phyloP scores from a whole-genome alignment of 2,797 vertebrate species.

The Lagodon rhomboides region DNA sequence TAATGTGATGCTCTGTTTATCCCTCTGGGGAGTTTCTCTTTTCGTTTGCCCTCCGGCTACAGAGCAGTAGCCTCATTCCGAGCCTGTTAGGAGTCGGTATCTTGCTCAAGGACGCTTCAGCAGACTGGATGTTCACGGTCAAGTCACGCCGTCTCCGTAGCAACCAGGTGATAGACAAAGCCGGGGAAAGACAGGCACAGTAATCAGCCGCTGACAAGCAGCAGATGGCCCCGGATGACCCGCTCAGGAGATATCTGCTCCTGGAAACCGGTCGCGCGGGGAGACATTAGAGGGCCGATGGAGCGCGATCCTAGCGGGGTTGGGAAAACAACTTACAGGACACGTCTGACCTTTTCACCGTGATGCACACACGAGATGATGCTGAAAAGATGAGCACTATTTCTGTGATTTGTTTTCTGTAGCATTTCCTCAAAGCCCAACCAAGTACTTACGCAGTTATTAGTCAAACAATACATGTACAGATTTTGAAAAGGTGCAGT shows the following conservation, averaged over 20 bases:
- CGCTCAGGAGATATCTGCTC: slow-evolving; percentile 10
- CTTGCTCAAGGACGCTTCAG: slow-evolving; percentile 57
- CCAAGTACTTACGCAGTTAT: not conserved
- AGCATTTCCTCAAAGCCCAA: not conserved
- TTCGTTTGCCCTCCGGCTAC: slow-evolving; percentile 49
- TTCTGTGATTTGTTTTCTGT: slow-evolving; percentile 5
- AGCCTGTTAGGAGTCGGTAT: slow-evolving; percentile 6
- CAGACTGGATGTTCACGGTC: slow-evolving; percentile 19
- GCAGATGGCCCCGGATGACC: slow-evolving; percentile 53
- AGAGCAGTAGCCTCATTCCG: slow-evolving; percentile 49
- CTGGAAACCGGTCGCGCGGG: slow-evolving; percentile 1
- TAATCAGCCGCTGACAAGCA: slow-evolving; percentile 50
- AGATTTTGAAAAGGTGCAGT: too few species aligned
- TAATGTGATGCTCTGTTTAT: slow-evolving; percentile 68
- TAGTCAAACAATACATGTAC: too few species aligned
- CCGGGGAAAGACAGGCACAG: slow-evolving; percentile 7
- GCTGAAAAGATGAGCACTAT: slow-evolving; percentile 12
- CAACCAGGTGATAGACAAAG: slow-evolving; percentile 47
- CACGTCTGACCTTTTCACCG: slow-evolving; percentile 45
- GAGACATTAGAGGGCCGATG: slow-evolving; percentile 12
- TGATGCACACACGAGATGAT: not conserved
- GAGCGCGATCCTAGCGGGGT: slow-evolving; percentile 33
- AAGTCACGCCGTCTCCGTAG: slow-evolving; percentile 37
- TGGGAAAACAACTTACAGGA: slow-evolving; percentile 35
- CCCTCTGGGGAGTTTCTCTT: slow-evolving; percentile 59